Conservation (phyloP, 2,888 invertebrate genomes). For the Apodemia duryi region DNA sequence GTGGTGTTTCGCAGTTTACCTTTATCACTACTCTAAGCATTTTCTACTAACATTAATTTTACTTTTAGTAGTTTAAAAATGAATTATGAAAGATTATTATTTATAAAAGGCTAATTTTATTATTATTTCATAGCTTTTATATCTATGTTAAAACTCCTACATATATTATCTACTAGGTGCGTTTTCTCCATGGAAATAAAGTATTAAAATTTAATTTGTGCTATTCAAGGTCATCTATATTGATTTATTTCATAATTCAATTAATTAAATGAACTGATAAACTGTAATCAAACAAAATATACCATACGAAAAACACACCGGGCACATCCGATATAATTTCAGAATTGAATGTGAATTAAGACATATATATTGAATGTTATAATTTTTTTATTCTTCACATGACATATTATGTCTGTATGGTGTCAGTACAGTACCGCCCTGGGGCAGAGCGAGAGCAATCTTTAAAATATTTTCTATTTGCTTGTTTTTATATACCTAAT, state of each 20-base stretch:
- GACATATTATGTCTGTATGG: too few species aligned
- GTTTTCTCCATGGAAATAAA: not conserved
- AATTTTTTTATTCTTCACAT: too few species aligned
- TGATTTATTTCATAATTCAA: not conserved
- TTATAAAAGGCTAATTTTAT: not conserved
- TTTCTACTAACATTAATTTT: slow-evolving; percentile 10
- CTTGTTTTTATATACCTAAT: too few species aligned
- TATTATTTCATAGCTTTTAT: not conserved
- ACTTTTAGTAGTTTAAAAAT: slow-evolving; percentile 1
- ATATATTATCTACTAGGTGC: slow-evolving; percentile 1
- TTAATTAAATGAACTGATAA: too few species aligned
- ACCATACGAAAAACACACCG: too few species aligned
- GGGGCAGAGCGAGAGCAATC: too few species aligned
- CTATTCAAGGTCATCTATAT: not conserved
- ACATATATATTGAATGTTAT: too few species aligned
- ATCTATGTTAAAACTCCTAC: not conserved
- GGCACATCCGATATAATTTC: too few species aligned
- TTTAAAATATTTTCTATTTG: too few species aligned
- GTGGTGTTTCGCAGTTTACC: slow-evolving; percentile 56
- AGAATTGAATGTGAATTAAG: too few species aligned
- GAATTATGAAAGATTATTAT: slow-evolving; percentile 2
- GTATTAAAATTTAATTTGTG: not conserved
- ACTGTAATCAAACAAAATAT: too few species aligned
- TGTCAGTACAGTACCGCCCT: too few species aligned
- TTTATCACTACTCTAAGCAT: slow-evolving; percentile 28